Conservation (phyloP, 2,888 invertebrate species). For the Macropis europaea region DNA sequence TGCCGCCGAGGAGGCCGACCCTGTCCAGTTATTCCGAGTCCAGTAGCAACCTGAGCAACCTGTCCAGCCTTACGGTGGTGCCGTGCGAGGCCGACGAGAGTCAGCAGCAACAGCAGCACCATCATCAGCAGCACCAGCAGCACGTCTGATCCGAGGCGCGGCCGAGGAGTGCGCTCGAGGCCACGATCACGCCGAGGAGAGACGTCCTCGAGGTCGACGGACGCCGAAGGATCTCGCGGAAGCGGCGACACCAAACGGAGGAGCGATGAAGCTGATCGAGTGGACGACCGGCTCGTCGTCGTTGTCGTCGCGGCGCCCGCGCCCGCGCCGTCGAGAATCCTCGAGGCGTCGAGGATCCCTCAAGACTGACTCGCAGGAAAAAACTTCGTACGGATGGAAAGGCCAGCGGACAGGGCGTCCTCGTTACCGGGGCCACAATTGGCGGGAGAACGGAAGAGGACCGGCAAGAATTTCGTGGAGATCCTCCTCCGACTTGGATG, state of each 20-base stretch:
- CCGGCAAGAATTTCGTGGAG: conserved; percentile 11
- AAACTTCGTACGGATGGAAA: conserved; percentile 52
- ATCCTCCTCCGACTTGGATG: conserved; percentile 38
- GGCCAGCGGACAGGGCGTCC: conserved; percentile 30
- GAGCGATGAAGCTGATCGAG: conserved; percentile 11
- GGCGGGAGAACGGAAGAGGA: background rate
- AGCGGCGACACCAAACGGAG: conserved; percentile 36
- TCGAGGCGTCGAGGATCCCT: conserved; percentile 69
- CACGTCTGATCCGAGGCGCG: conserved; percentile 73
- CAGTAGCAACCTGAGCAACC: conserved; percentile 76
- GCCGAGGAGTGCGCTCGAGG: conserved; percentile 54
- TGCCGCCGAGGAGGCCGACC: conserved; percentile 57
- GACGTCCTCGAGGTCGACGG: conserved; percentile 53
- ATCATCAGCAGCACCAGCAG: conserved; percentile 69
- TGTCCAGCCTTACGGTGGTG: conserved; percentile 76
- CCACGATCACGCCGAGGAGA: conserved; percentile 29
- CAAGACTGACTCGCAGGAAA: conserved; percentile 76
- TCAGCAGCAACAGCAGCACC: conserved; percentile 68
- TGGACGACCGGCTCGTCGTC: background rate
- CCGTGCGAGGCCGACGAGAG: conserved; percentile 77
- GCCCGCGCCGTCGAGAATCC: conserved; percentile 55
- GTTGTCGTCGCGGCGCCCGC: conserved; percentile 35
- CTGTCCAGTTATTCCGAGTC: conserved; percentile 76
- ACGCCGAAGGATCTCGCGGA: conserved; percentile 43
- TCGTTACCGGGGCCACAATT: background rate